Evolutionary conservation across 2,888 invertebrate genomes (phyloP).

Genomic region (Agonopterix subpropinquella): DNA sequence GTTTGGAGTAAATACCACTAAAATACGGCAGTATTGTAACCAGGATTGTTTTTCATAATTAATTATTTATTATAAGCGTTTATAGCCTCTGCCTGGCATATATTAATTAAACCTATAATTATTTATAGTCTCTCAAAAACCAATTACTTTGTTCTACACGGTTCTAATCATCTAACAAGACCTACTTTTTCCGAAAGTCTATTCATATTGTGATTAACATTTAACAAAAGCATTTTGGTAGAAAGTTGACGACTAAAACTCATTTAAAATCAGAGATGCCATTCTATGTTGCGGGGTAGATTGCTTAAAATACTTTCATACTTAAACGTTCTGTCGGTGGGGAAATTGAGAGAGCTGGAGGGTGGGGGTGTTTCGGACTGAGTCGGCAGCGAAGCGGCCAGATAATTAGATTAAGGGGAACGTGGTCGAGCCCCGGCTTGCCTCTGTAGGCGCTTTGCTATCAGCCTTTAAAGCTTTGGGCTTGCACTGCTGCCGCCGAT

Average conservation of each 20-base stretch:
- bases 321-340: constrained; percentile 41
- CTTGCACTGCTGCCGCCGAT: constrained; percentile 40
- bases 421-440: constrained; percentile 45
- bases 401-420: constrained; percentile 69
- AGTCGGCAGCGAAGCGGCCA: constrained; percentile 61
- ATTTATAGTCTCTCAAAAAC: too few relatives aligned
- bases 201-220: constrained; percentile 3
- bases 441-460: constrained; percentile 34
- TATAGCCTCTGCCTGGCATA: too few relatives aligned
- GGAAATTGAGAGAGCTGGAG: constrained; percentile 45
- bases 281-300: constrained; percentile 38
- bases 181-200: not conserved
- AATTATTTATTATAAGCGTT: not conserved
- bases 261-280: constrained; percentile 38
- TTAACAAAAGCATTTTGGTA: constrained; percentile 7
- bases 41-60: too few relatives aligned
- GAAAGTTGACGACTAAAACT: constrained; percentile 29
- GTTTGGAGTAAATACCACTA: too few relatives aligned
- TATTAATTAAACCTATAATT: too few relatives aligned
- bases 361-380: constrained; percentile 42
- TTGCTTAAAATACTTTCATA: constrained; percentile 52
- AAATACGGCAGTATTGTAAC: too few relatives aligned
- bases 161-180: too few relatives aligned
- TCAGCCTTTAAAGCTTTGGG: constrained; percentile 50
- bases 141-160: too few relatives aligned